Evolutionary conservation across 1,140 invertebrate genomes (phyloP), one percentile per base, ranked within the genome.

Genomic region (Argopecten irradians): DNA sequence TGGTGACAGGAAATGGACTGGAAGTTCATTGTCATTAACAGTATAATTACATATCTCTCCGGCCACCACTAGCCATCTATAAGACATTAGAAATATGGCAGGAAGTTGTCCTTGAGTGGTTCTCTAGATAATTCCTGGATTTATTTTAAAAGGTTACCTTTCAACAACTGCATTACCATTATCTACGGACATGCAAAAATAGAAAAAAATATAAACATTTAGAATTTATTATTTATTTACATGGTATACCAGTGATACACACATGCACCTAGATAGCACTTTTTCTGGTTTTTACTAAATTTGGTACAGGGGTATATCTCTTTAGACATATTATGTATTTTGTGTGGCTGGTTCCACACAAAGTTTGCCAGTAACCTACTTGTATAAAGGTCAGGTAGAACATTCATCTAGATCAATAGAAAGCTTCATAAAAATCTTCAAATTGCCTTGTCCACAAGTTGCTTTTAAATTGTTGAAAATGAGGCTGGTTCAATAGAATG

Each of bases 1-100:
- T n/a, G 55, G 19, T 71, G 55, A 71, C 55, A 71, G 55, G n/a
- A 71, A 71, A 71, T 71, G 55, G 55, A n/a, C 55, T 71, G 55
- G 55, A n/a, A 71, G 43, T 7, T 71, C 28, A 16, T 71, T n/a
- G 1, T 28, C 5, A 0, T 16, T n/a, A 28, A 71, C 55, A 71
- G n/a, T 28, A 71, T 71, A 71, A 71, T 71, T 3, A 28, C 22
- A 71, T 71, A 71, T 28, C 55, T 71, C 22, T 71, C 14, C 22
- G 55, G 28, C 55, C 55, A 28, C n/a, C 55, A 28, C 1, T 71
- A 71, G 55, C 16, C 5, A 11, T 71, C 16, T 55, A 19, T 19
- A 7, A 55, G 3, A 55, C 43, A 55, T 55, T 19, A 71, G 9
- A 11, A 71, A 71, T 71, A 71, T 28, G n/a, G 14, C 8, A 71